Conservation (phyloP, 2,888 invertebrate species). For the Syrista parreyssii region DNA sequence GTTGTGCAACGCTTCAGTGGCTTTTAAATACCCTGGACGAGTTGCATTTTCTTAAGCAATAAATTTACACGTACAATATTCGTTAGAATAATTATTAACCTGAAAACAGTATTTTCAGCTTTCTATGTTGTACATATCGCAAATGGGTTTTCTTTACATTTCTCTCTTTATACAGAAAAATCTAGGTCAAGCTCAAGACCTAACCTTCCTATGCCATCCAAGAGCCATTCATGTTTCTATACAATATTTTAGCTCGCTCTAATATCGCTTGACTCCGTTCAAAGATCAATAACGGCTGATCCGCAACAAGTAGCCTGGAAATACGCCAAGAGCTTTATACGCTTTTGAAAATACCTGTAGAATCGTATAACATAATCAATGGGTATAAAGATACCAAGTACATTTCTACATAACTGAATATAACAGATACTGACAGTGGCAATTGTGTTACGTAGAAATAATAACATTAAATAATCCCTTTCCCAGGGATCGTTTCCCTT, state of each 20-base stretch:
- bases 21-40: background rate
- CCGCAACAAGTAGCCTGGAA: slow-evolving; percentile 53
- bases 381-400: too few relatives aligned
- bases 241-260: slow-evolving; percentile 38
- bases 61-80: background rate
- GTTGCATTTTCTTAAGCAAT: background rate
- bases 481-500: too few relatives aligned
- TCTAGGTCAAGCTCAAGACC: slow-evolving; percentile 56
- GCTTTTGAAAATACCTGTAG: too few relatives aligned
- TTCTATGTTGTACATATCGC: too few relatives aligned
- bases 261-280: slow-evolving; percentile 27
- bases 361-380: too few relatives aligned
- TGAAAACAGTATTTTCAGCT: too few relatives aligned
- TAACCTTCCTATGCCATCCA: slow-evolving; percentile 33
- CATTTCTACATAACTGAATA: too few relatives aligned
- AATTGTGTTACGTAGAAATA: too few relatives aligned
- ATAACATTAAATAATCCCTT: too few relatives aligned
- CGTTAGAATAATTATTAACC: background rate
- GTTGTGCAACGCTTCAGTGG: background rate
- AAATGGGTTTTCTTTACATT: too few relatives aligned
- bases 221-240: slow-evolving; percentile 52
- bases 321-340: background rate
- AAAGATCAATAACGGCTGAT: slow-evolving; percentile 50
- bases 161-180: slow-evolving; percentile 22
- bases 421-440: too few relatives aligned